Conservation (phyloP, 1,140 invertebrate species). For the Semibalanus balanoides region DNA sequence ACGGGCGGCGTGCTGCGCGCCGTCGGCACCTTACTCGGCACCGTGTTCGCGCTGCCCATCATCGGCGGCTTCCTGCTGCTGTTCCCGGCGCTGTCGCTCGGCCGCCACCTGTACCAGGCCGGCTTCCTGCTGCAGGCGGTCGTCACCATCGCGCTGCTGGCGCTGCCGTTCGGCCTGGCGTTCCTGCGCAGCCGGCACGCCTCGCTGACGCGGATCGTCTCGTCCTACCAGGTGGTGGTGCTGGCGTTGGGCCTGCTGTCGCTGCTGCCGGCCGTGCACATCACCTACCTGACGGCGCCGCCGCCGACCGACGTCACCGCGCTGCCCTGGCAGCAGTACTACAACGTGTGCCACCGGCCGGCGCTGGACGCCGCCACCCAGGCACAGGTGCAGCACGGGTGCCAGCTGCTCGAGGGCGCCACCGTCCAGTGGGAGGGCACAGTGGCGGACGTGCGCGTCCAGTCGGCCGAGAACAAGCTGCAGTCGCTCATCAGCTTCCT, state of each 20-base stretch:
- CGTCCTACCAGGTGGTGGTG: conserved; percentile 39
- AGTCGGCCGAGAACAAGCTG: conserved; percentile 43
- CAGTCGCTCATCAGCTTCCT: conserved; percentile 38
- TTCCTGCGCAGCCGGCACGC: conserved; percentile 23
- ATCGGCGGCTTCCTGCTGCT: conserved; percentile 58
- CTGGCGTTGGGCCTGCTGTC: conserved; percentile 25
- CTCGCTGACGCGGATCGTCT: conserved; percentile 32
- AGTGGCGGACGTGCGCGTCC: conserved; percentile 46
- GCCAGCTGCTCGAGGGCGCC: conserved; percentile 46
- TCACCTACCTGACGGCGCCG: conserved; percentile 14
- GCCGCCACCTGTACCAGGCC: conserved; percentile 49
- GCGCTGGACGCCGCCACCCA: conserved; percentile 48
- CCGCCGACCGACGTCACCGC: conserved; percentile 48
- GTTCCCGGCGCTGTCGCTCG: conserved; percentile 42
- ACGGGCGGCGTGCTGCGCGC: conserved; percentile 61
- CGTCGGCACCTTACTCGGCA: conserved; percentile 54
- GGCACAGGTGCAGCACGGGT: conserved; percentile 49
- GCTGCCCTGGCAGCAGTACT: conserved; percentile 54
- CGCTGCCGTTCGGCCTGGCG: conserved; percentile 40
- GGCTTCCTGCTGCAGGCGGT: conserved; percentile 43
- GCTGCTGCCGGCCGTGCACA: not conserved
- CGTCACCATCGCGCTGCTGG: conserved; percentile 38
- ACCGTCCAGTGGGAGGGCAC: conserved; percentile 55
- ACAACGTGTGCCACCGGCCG: conserved; percentile 50
- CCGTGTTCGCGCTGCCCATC: conserved; percentile 57